These are phyloP conservation scores for Nasonia giraulti DNA, from an alignment of 1,140 invertebrate genomes.

Conservation along the genomic window DNA sequence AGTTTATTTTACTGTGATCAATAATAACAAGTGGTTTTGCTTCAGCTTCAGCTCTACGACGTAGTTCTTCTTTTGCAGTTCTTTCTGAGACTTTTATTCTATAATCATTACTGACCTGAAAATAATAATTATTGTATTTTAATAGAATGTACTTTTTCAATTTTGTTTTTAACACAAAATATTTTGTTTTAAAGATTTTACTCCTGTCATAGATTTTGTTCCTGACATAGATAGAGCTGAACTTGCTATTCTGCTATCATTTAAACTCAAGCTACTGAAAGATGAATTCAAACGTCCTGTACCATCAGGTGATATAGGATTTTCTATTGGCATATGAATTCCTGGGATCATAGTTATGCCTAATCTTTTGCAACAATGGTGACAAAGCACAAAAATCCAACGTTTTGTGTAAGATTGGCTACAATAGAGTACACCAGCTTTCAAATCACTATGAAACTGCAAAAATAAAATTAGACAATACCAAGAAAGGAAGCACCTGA, in stretches of 20 bases:
- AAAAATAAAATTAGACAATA: slow-evolving; percentile 48
- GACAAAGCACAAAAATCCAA: slow-evolving; percentile 76
- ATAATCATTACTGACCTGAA: slow-evolving; percentile 55
- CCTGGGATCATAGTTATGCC: slow-evolving; percentile 70
- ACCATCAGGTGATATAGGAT: fast-evolving
- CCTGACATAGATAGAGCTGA: slow-evolving; percentile 36
- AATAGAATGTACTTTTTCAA: neutral
- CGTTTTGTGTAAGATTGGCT: slow-evolving; percentile 74
- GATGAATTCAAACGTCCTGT: neutral
- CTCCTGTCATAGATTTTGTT: slow-evolving; percentile 53
- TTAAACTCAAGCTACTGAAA: slow-evolving; percentile 14
- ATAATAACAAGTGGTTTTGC: slow-evolving; percentile 48
- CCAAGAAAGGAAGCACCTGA: neutral
- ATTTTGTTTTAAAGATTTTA: slow-evolving; percentile 45
- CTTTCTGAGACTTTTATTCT: slow-evolving; percentile 53
- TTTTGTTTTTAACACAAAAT: neutral
- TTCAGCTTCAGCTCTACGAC: slow-evolving; percentile 40
- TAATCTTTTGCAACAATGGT: slow-evolving; percentile 73
- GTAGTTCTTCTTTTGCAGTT: slow-evolving; percentile 50
- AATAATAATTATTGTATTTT: slow-evolving; percentile 20
- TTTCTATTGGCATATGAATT: slow-evolving; percentile 65
- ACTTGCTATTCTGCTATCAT: neutral
- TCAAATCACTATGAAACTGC: slow-evolving; percentile 74
- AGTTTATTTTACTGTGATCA: slow-evolving; percentile 36
- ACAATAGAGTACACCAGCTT: slow-evolving; percentile 70